phyloP scores from a whole-genome alignment of 2,113 vertebrate genomes.

The Mixornis gularis region DNA sequence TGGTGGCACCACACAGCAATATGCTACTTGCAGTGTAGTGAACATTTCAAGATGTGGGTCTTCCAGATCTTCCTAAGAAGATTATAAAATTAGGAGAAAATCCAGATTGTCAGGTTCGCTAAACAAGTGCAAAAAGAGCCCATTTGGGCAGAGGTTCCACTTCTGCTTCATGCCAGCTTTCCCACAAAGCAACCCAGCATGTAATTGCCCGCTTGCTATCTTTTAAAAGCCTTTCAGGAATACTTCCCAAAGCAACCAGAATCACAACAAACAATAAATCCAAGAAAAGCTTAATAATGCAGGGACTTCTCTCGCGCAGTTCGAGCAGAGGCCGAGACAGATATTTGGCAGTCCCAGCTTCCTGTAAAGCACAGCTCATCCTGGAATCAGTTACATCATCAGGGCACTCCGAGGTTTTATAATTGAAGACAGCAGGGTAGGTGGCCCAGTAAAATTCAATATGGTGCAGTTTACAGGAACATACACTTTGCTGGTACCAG shows the following conservation, averaged over 20 bases:
- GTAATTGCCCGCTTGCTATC: neutral
- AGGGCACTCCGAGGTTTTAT: neutral
- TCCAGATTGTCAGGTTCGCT: fast-evolving
- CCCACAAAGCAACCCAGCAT: neutral
- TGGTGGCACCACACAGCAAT: neutral
- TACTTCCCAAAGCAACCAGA: slow-evolving; percentile 1
- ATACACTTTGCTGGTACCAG: neutral
- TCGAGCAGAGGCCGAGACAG: neutral
- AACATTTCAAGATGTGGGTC: neutral
- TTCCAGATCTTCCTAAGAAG: neutral
- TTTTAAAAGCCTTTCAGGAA: slow-evolving; percentile 27
- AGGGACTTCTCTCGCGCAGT: neutral
- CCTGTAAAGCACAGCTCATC: slow-evolving; percentile 24
- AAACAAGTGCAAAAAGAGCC: neutral
- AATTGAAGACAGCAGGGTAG: slow-evolving; percentile 21
- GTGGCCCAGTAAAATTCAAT: slow-evolving; percentile 41
- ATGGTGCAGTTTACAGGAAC: neutral
- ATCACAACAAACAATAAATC: slow-evolving; percentile 10
- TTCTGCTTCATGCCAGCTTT: neutral
- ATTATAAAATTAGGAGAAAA: neutral
- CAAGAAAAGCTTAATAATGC: neutral
- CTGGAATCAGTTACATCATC: slow-evolving; percentile 17
- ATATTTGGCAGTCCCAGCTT: slow-evolving; percentile 27
- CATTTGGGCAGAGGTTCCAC: neutral
- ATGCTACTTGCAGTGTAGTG: neutral